Conservation (phyloP, 2,113 vertebrate species). For the Deroptyus accipitrinus region DNA sequence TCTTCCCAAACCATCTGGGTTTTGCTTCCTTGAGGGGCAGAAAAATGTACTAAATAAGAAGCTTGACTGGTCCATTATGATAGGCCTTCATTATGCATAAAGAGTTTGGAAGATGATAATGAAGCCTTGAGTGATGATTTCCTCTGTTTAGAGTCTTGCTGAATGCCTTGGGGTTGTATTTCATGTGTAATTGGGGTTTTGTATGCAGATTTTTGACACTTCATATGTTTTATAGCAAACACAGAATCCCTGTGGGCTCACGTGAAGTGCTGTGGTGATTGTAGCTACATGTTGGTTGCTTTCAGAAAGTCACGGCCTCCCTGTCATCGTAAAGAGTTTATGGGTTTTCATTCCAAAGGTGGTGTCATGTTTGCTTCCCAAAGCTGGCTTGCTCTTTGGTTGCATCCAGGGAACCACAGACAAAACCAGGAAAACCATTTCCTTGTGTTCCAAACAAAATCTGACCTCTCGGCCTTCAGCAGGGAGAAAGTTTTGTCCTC, state of each 20-base stretch:
- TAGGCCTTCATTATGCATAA: neutral
- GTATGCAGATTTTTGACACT: neutral
- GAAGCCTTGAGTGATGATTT: neutral
- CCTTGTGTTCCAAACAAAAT: neutral
- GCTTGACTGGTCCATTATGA: neutral
- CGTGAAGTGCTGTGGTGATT: rapidly evolving
- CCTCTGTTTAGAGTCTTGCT: neutral
- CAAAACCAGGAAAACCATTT: rapidly evolving
- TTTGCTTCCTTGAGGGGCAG: neutral
- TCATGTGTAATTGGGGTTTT: neutral
- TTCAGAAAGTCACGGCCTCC: neutral
- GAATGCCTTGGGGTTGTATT: neutral
- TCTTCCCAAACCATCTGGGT: neutral
- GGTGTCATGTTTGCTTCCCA: neutral
- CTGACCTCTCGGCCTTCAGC: neutral
- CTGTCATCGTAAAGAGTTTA: neutral
- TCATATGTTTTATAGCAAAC: neutral
- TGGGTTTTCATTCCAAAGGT: neutral
- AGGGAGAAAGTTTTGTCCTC: neutral
- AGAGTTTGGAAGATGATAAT: neutral
- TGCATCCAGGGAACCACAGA: neutral
- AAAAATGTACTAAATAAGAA: neutral
- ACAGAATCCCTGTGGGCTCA: neutral
- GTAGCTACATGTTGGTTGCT: neutral
- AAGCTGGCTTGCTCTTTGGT: neutral